Base-by-base conservation (phyloP, 1,140 invertebrate species). In the Vollenhovia emeryi region DNA sequence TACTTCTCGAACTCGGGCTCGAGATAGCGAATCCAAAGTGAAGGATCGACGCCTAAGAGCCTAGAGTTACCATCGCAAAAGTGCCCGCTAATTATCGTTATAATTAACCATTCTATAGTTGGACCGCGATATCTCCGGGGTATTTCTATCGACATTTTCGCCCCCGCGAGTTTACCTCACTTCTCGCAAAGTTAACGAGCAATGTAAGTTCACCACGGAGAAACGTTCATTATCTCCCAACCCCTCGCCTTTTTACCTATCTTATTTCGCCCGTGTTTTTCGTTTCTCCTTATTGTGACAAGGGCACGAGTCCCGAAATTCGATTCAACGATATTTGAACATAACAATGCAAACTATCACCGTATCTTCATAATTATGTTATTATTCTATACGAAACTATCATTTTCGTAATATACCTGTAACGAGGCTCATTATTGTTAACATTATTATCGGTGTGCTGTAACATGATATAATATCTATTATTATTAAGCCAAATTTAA, bases 131-230 rank as follows among this genome's bases (percentile, higher is more conserved):
- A 88, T 85, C 82, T 85, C 73, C 33, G 30, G 87, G 82, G 86
- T 62, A 66, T 88, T 85, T 69, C 86, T 62, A 88, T 85, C 76
- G 86, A 85, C 86, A 83, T 88, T 88, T 88, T 88, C 71, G 50
- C 57, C 52, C 33, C 27, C 18, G 48, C 11, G 40, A 69, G 69
- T 84, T 87, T 86, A 84, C 52, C 30, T 75, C 60, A 68, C 73
- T 87, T 59, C 21, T 48, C 64, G 18, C 24, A 45, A 52, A 73
- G 52, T 74, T 57, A 71, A 75, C 64, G 59, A 21, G 24, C 3
- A 84, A 69, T 75, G 45, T 75, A 88, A 88, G 84, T 85, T 79
- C 27, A 27, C 55, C 50, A 71, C 55, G 59, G 73, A 43, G 52
- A 66, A 74, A 57, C 43, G 24, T 52, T 74, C 21, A 45, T 74